Base-by-base conservation (phyloP, 2,797 vertebrate species). In the Gymnodraco acuticeps region DNA sequence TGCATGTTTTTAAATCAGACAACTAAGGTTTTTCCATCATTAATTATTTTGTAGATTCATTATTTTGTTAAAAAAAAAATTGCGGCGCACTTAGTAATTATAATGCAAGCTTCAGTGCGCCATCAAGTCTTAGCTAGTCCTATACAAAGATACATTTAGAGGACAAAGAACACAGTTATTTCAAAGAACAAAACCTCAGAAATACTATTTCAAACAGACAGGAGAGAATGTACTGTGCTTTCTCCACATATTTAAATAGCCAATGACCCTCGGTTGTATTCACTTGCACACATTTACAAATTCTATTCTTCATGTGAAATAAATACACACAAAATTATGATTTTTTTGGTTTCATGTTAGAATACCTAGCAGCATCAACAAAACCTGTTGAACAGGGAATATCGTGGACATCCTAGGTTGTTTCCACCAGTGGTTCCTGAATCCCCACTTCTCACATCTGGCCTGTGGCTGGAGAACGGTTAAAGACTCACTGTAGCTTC, bases 31-130 rank as follows among this genome's bases (percentile, higher is more conserved):
- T 72, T 70, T 59, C 82, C 88, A 92, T 89, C 87, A 87, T 94
- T 92, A 91, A 89, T 94, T 94, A 95, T 91, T 95, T 93, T 90
- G 85, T 83, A 84, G 92, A 92, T 90, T 88, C 89, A 92, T 95
- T 89, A 90, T 88, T 89, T 45, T 85, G 54, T 78, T 41, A 65
- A 79, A 63, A 80, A 80, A 82, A 73, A 72, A 70, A 45, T 71
- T 70, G 77, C 74, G 84, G 85, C 83, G 79, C 69, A 86, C 75
- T 88, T 78, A 65, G 52, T 89, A 85, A 84, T 87, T 83, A 79
- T 81, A 62, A 81, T 79, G 70, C 68, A 81, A 74, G 75, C 67
- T 81, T 85, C 58, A 67, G 60, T 79, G 65, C 47, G 2, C 50
- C 63, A 74, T 79, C 33, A 72, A 62, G 27, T 63, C 52, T 69